Evolutionary conservation across 2,113 vertebrate genomes (phyloP), one percentile per base, ranked within the genome.

Genomic region (Perca schrenkii): DNA sequence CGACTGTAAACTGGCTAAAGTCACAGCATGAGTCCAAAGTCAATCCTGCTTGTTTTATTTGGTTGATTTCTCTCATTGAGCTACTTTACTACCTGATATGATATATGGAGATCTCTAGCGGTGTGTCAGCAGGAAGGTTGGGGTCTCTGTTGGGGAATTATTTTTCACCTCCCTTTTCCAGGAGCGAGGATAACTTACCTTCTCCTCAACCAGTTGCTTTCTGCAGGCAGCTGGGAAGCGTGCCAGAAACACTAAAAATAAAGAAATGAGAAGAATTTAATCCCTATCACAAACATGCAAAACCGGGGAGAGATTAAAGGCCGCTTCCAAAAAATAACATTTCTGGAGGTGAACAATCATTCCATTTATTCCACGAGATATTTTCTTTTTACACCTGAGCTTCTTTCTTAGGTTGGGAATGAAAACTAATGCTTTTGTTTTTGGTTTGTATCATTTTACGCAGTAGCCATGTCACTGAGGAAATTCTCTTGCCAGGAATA

Each of bases 401-500:
- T 79, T 91, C 70, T 76, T 63, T 86, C 62, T 79, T 40, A 43
- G 65, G 54, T 78, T 49, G 47, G 71, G 71, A 80, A 87, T 86
- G 58, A 84, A 95, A 94, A 89, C 49, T 52, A 73, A 92, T 90
- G 87, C 71, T 91, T 88, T 92, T 92, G 83, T 91, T 94, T 88
- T 92, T 81, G 82, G 74, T 94, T 89, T 80, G 85, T 94, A 92
- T 94, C 85, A 47, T 77, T 93, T 93, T 91, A 93, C 84, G 54
- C 85, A 89, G 93, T 93, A 94, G 92, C 91, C 46, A 12, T 77
- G 78, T 73, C 89, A 71, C 84, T 74, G 78, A 73, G 87, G 91
- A 93, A 82, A 91, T 92, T 82, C 70, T 63, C 52, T 76, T 79
- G 90, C 83, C 91, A 91, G 75, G 89, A 86, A 91, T 92, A 91